Evolutionary conservation across 2,797 vertebrate species (phyloP).

Genomic region (Sus cebifrons): DNA sequence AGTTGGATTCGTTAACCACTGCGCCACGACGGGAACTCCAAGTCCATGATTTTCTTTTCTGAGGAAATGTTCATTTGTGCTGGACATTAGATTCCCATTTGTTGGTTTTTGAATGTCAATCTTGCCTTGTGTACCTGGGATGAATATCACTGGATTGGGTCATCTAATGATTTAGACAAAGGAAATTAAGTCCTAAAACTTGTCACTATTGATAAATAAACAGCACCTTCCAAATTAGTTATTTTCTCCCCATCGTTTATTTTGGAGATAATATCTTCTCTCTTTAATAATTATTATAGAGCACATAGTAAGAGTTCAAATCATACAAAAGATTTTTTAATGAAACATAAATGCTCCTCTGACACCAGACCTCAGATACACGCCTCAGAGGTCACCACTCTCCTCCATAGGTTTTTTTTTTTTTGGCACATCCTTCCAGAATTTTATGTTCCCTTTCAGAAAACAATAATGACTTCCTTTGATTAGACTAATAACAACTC

Average conservation of each 20-base stretch:
- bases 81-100: not conserved
- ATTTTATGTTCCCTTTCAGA: conserved; percentile 38
- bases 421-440: conserved; percentile 26
- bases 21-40: too few species aligned
- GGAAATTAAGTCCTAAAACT: not conserved
- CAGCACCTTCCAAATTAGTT: not conserved
- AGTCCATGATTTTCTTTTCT: too few species aligned
- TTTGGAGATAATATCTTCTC: conserved; percentile 3
- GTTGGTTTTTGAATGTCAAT: not conserved
- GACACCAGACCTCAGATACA: not conserved
- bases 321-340: not conserved
- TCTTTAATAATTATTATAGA: conserved; percentile 21
- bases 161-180: conserved; percentile 34
- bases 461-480: not conserved
- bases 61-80: too few species aligned
- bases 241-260: not conserved
- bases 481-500: not conserved
- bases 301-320: conserved; percentile 2
- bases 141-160: not conserved
- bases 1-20: too few species aligned
- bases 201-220: conserved; percentile 52
- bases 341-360: not conserved
- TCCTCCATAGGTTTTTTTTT: not conserved
- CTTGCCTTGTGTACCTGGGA: not conserved
- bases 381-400: not conserved